phyloP scores from a whole-genome alignment of 2,797 vertebrate species.

The Octomys mimax region DNA sequence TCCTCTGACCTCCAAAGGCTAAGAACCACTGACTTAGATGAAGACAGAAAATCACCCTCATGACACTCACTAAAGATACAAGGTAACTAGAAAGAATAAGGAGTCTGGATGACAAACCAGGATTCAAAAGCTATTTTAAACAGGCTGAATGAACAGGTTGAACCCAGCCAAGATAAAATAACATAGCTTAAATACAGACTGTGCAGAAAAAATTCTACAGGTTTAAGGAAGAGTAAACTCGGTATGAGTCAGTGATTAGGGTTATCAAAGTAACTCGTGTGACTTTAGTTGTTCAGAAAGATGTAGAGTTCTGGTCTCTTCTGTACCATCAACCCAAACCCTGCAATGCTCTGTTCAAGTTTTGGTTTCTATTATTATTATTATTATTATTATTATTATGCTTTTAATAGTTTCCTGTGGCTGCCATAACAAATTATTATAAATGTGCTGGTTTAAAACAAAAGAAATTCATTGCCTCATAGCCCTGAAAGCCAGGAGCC shows the following conservation, averaged over 20 bases:
- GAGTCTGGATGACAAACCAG: not conserved
- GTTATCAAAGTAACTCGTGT: not conserved
- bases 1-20: not conserved
- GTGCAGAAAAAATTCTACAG: not conserved
- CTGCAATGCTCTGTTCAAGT: not conserved
- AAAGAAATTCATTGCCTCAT: not conserved
- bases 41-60: not conserved
- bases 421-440: not conserved
- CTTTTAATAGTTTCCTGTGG: not conserved
- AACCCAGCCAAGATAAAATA: constrained; percentile 48
- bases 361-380: not conserved
- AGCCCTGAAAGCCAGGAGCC: not conserved
- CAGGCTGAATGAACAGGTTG: constrained; percentile 23
- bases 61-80: not conserved
- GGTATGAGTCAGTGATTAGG: not conserved
- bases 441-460: not conserved
- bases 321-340: not conserved
- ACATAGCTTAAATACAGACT: not conserved
- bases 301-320: not conserved
- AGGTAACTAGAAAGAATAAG: constrained; percentile 3
- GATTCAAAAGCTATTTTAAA: not conserved
- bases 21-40: not conserved
- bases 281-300: not conserved
- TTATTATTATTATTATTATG: not conserved
- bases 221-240: constrained; percentile 21